phyloP scores from a whole-genome alignment of 2,113 vertebrate genomes.

The Cyanoderma ruficeps region DNA sequence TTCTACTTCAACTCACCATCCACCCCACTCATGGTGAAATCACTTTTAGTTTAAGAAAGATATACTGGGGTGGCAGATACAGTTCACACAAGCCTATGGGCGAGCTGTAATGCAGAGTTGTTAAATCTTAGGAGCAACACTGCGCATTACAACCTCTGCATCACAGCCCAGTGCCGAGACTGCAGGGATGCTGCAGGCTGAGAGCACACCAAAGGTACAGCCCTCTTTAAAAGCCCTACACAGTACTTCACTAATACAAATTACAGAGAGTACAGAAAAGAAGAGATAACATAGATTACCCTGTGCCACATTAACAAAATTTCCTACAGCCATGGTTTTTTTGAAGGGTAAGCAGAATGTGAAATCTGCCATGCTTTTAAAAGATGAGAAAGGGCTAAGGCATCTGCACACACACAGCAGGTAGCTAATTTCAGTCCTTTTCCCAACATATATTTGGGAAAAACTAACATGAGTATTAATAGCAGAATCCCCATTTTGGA shows the following conservation, averaged over 20 bases:
- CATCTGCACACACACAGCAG: not conserved
- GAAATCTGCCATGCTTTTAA: not conserved
- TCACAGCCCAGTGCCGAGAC: not conserved
- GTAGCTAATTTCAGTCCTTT: not conserved
- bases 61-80: not conserved
- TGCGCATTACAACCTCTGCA: slow-evolving; percentile 50
- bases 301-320: not conserved
- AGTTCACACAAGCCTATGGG: not conserved
- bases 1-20: slow-evolving; percentile 4
- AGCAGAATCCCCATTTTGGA: not conserved
- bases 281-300: not conserved
- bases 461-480: not conserved
- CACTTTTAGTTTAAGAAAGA: not conserved
- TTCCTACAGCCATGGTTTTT: not conserved
- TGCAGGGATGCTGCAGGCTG: slow-evolving; percentile 47
- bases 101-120: slow-evolving; percentile 33
- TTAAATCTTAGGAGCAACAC: slow-evolving; percentile 40
- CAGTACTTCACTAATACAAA: not conserved
- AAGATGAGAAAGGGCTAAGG: not conserved
- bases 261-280: not conserved
- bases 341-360: not conserved
- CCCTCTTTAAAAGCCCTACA: not conserved
- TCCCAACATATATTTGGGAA: not conserved
- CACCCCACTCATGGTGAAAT: not conserved
- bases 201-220: not conserved